Percentiles rank a stretch among this genome's conserved stretches.
Evolutionary conservation across 30 jellyfish, hydroid and myxozoan genomes (phyloP).

Genomic region (Nemopilema nomurai): DNA sequence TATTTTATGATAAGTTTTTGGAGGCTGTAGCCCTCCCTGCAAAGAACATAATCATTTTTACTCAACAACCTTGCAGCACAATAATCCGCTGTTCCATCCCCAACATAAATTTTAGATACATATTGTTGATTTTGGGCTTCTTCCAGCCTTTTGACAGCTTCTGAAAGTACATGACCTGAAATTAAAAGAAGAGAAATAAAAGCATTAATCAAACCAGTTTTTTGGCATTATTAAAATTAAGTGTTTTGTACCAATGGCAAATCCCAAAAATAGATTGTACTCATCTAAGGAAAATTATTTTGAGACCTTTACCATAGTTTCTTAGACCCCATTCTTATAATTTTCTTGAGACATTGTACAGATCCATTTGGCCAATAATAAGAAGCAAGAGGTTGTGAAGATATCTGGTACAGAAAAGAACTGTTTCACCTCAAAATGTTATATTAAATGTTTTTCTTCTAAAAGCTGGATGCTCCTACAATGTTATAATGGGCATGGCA

Average conservation of each 20-base stretch:
- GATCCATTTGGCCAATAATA: neutral
- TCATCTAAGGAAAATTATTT: neutral
- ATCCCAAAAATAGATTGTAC: neutral
- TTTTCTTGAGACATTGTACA: too few relatives aligned
- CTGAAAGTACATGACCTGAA: slow-evolving; percentile 33
- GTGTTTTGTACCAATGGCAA: neutral
- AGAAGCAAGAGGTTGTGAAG: too few relatives aligned
- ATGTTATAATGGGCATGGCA: too few relatives aligned
- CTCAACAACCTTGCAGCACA: slow-evolving; percentile 40
- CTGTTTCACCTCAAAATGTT: too few relatives aligned
- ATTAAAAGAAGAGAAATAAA: neutral
- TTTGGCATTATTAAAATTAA: too few relatives aligned
- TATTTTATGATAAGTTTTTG: slow-evolving; percentile 16
- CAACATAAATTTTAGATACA: slow-evolving; percentile 45
- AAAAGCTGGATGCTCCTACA: too few relatives aligned
- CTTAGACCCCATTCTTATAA: neutral
- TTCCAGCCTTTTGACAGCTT: slow-evolving; percentile 5
- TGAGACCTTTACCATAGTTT: neutral
- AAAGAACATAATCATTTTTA: slow-evolving; percentile 22
- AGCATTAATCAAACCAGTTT: neutral
- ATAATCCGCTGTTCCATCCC: slow-evolving; percentile 76
- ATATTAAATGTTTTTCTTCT: too few relatives aligned
- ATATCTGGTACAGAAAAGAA: too few relatives aligned
- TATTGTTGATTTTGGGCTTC: slow-evolving; percentile 8
- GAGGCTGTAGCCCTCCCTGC: slow-evolving; percentile 30